These are phyloP conservation scores for Camelus bactrianus DNA, from an alignment of 2,113 vertebrate species.

Conservation along the genomic window DNA sequence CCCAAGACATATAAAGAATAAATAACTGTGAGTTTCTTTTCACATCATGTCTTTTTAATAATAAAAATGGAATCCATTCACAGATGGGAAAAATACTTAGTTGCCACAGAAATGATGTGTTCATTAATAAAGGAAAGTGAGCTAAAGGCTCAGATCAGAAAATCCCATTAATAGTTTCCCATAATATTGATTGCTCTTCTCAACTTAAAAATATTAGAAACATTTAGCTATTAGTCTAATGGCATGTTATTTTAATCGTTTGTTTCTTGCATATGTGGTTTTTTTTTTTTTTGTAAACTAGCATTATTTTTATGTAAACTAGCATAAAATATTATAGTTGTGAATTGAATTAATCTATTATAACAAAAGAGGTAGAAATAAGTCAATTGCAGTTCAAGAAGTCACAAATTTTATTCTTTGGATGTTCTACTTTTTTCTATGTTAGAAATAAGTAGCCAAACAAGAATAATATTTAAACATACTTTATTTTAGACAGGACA, in stretches of 20 bases:
- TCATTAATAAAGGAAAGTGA: conserved; percentile 14
- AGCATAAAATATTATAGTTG: neutral
- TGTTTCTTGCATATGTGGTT: neutral
- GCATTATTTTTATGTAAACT: conserved; percentile 18
- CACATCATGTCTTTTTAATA: neutral
- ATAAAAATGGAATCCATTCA: neutral
- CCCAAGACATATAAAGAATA: neutral
- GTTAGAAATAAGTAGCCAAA: neutral
- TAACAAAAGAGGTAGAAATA: conserved; percentile 17
- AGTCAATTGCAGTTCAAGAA: neutral
- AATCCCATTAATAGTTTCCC: conserved; percentile 40
- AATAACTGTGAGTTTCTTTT: conserved; percentile 18
- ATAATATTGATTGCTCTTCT: conserved; percentile 33
- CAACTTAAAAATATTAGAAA: neutral
- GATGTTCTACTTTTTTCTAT: neutral
- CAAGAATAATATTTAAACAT: neutral
- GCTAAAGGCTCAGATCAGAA: neutral
- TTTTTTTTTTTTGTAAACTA: conserved; percentile 19
- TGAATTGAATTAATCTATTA: neutral
- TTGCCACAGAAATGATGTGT: neutral
- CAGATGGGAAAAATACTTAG: neutral
- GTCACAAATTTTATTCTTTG: conserved; percentile 26
- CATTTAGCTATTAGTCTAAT: conserved; percentile 2
- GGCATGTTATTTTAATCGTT: conserved; percentile 42
- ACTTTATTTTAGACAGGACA: neutral